Evolutionary conservation across 2,113 vertebrate species (phyloP), one percentile per base, ranked within the genome.

Genomic region (Hippopotamus amphibius): DNA sequence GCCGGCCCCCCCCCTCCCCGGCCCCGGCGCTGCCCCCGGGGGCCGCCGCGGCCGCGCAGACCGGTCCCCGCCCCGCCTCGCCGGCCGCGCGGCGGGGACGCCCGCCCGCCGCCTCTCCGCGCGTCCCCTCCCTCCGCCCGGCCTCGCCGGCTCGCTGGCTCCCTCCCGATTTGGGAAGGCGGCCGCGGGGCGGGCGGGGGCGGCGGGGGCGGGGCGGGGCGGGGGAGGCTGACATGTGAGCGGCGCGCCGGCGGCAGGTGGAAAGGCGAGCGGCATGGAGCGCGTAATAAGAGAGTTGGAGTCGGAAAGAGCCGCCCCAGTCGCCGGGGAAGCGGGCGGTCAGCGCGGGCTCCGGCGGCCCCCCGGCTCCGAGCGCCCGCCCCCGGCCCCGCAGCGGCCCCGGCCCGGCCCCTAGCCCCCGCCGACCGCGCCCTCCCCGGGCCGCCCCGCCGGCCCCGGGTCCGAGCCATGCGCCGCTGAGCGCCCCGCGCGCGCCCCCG

Each of bases 201-300:
- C 86, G 93, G 71, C 66, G 88, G 96, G 90, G 95, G 94, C 7
- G 85, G 95, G 83, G 92, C 68, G 82, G 93, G 87, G 95, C 97
- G 72, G 97, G 88, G 93, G 85, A 83, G 86, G 97, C 17, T 97
- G 91, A 97, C 97, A 96, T 98, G 97, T 97, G 98, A 97, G 98
- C 97, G 96, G 81, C 89, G 86, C 69, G 96, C 96, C 97, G 81
- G 95, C 96, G 96, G 98, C 98, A 98, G 98, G 98, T 98, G 98
- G 98, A 88, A 94, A 96, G 90, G 53, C 97, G 91, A 90, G 97
- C 97, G 96, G 97, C 97, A 98, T 98, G 98, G 97, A 98, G 98
- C 96, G 93, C 95, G 97, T 97, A 97, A 97, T 97, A 97, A 97
- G 97, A 95, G 97, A 97, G 98, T 97, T 97, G 82, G 95, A 96